Evolutionary conservation across 2,888 invertebrate species (phyloP), one percentile per base, ranked within the genome.

Genomic region (Petrolisthes cinctipes): DNA sequence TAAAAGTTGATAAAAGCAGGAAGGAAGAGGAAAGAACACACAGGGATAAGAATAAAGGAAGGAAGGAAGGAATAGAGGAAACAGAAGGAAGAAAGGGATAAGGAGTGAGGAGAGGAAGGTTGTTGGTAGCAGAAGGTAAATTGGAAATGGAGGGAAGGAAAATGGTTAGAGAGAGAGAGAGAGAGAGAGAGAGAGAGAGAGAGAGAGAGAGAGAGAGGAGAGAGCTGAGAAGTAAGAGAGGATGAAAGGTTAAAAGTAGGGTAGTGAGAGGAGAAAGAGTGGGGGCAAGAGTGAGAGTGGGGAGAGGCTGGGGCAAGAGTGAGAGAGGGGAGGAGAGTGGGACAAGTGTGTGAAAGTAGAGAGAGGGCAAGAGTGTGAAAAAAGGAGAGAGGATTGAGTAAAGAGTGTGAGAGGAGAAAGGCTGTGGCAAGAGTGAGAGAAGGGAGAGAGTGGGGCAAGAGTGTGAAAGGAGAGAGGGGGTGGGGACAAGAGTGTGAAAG

Each of bases 281-380:
- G 6, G 53, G n/a, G n/a, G 71, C 17, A n/a, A 71, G n/a, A 71
- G 71, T 11, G 71, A 71, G 71, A 9, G 14, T 6, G 71, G 5
- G 7, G 71, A 17, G 71, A 71, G 9, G 71, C 17, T 17, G 71
- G n/a, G n/a, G n/a, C 17, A 71, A n/a, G 71, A 71, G 71, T 11
- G 71, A 71, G 71, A 71, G n/a, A 71, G 11, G 71, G n/a, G 71
- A n/a, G 7, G 71, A 71, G 5, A n/a, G 71, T 71, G 71, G 71
- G 7, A n/a, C n/a, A n/a, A n/a, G n/a, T n/a, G n/a, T n/a, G n/a
- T n/a, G n/a, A n/a, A n/a, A n/a, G n/a, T n/a, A n/a, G n/a, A n/a
- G n/a, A n/a, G n/a, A n/a, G n/a, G n/a, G n/a, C n/a, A n/a, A n/a
- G n/a, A n/a, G n/a, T n/a, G n/a, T n/a, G n/a, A n/a, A 61, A 61